These are phyloP conservation scores for Trichosurus vulpecula DNA, from an alignment of 2,797 vertebrate genomes.

Conservation along the genomic window DNA sequence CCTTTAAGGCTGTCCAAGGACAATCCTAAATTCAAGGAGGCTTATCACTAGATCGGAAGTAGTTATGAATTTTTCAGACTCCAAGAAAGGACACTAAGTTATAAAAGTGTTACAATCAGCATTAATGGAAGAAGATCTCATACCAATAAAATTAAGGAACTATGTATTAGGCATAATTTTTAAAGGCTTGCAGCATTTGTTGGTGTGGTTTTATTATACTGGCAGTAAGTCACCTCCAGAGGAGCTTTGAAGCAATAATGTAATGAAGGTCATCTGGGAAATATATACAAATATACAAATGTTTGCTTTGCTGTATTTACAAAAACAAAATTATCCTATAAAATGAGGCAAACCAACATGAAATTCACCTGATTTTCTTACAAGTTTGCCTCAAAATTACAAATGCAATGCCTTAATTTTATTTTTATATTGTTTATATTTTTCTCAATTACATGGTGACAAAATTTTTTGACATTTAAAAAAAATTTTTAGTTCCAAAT, in stretches of 20 bases:
- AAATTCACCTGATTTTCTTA: neutral
- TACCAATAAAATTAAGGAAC: neutral
- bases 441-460: no score
- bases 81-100: neutral
- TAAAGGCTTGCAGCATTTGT: neutral
- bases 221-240: neutral
- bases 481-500: no score
- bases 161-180: neutral
- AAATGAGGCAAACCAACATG: neutral
- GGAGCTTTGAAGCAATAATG: neutral
- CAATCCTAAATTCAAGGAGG: neutral
- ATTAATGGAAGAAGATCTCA: neutral
- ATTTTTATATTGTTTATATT: neutral
- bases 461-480: no score
- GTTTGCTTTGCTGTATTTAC: neutral
- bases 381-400: neutral
- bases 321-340: neutral
- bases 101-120: neutral
- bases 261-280: neutral
- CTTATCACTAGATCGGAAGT: neutral
- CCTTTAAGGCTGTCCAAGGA: neutral
- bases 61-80: neutral
- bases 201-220: neutral
- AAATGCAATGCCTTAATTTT: neutral
- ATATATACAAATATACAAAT: neutral